Evolutionary conservation across 2,888 invertebrate species (phyloP).

Genomic region (Macropis europaea): DNA sequence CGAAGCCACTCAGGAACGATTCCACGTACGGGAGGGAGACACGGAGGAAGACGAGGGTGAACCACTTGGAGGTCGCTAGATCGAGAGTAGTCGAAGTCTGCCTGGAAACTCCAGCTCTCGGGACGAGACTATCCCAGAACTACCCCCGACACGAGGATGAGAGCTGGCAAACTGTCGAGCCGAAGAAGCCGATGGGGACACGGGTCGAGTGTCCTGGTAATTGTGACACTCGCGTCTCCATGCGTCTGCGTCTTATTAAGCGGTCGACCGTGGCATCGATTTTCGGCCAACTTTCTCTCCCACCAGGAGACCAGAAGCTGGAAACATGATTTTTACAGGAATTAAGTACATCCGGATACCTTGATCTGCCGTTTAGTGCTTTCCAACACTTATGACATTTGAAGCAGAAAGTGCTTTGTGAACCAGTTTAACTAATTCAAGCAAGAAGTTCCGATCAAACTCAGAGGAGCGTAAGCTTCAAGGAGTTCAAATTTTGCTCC

Average conservation of each 20-base stretch:
- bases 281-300: conserved; percentile 15
- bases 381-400: too few relatives aligned
- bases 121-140: conserved; percentile 50
- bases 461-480: too few relatives aligned
- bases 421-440: too few relatives aligned
- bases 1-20: conserved; percentile 63
- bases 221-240: conserved; percentile 50
- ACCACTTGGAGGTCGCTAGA: conserved; percentile 49
- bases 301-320: background rate
- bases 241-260: conserved; percentile 52
- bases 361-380: too few relatives aligned
- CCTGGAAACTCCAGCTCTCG: conserved; percentile 57
- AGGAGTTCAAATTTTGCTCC: too few relatives aligned
- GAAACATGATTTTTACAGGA: too few relatives aligned
- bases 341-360: too few relatives aligned
- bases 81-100: conserved; percentile 59
- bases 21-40: conserved; percentile 42
- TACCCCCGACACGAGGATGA: conserved; percentile 32
- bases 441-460: too few relatives aligned
- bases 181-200: conserved; percentile 16
- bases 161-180: conserved; percentile 5
- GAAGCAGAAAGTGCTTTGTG: too few relatives aligned
- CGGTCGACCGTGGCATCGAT: conserved; percentile 35
- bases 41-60: conserved; percentile 31
- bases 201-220: conserved; percentile 44